Percentiles rank a stretch among this genome's conserved stretches.
phyloP scores from a whole-genome alignment of 2,888 invertebrate genomes.

The Trachelus troglodyta region DNA sequence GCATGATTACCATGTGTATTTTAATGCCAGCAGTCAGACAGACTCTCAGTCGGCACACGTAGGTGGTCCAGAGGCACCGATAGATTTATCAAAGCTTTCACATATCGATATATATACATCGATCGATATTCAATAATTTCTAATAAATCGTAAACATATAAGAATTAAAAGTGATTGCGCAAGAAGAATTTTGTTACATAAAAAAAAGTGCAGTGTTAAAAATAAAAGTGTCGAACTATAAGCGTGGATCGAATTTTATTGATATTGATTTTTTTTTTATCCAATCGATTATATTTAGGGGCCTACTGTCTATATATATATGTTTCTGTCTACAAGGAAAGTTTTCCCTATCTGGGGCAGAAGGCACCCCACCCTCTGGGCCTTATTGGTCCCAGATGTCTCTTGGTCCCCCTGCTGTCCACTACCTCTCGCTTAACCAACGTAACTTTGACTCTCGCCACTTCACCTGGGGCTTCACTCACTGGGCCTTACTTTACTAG shows the following conservation, averaged over 20 bases:
- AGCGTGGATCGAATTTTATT: neutral
- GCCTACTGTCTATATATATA: neutral
- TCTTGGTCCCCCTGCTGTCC: conserved; percentile 5
- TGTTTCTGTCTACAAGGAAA: conserved; percentile 36
- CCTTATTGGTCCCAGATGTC: neutral
- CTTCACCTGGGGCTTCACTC: neutral
- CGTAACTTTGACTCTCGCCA: conserved; percentile 35
- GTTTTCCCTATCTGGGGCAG: conserved; percentile 48
- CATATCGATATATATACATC: neutral
- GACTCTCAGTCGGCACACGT: conserved; percentile 19
- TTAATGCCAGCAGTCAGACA: conserved; percentile 30
- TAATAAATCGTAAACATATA: neutral
- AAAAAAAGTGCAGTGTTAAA: neutral
- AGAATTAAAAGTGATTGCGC: neutral
- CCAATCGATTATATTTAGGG: conserved; percentile 5
- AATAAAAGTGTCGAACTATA: neutral
- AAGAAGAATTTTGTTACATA: too few species aligned
- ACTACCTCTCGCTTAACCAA: conserved; percentile 14
- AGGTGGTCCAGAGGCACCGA: neutral
- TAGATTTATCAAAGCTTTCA: neutral
- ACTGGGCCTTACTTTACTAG: conserved; percentile 27
- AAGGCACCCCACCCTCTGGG: conserved; percentile 17
- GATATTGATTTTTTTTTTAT: neutral
- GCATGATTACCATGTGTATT: conserved; percentile 30
- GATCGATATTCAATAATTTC: neutral